Conservation (phyloP, 1,140 invertebrate species). For the Cepaea nemoralis region DNA sequence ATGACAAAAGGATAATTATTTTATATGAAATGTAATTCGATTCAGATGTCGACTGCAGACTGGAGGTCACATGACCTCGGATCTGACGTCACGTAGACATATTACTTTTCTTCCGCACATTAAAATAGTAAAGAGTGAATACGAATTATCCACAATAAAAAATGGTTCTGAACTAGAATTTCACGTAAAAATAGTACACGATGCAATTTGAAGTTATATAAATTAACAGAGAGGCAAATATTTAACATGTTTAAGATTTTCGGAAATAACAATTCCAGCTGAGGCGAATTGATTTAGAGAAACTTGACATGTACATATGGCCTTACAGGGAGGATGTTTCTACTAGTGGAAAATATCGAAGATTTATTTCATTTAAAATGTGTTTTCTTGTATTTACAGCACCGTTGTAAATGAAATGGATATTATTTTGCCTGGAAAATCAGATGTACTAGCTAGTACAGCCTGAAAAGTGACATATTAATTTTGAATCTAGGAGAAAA, state of each 20-base stretch:
- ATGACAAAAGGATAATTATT: constrained; percentile 14
- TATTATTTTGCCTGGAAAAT: neutral
- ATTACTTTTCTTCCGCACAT: neutral
- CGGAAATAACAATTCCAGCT: constrained; percentile 7
- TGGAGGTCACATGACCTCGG: constrained; percentile 30
- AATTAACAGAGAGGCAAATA: neutral
- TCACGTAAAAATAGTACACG: neutral
- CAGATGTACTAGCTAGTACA: constrained; percentile 8
- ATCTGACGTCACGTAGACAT: constrained; percentile 14
- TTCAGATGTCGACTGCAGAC: constrained; percentile 13
- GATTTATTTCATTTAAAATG: constrained; percentile 12
- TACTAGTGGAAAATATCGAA: constrained; percentile 10
- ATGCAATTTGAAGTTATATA: neutral
- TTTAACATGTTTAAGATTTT: neutral
- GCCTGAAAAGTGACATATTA: neutral
- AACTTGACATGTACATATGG: constrained; percentile 30
- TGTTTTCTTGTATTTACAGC: neutral
- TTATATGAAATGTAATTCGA: neutral
- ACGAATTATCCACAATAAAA: neutral
- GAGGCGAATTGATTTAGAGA: constrained; percentile 26
- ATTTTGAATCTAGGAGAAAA: neutral
- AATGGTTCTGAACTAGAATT: neutral
- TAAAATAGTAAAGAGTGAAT: neutral
- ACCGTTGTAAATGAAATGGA: constrained; percentile 3
- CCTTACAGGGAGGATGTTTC: constrained; percentile 24